Conservation (phyloP, 2,888 invertebrate species). For the Leptothorax acervorum region DNA sequence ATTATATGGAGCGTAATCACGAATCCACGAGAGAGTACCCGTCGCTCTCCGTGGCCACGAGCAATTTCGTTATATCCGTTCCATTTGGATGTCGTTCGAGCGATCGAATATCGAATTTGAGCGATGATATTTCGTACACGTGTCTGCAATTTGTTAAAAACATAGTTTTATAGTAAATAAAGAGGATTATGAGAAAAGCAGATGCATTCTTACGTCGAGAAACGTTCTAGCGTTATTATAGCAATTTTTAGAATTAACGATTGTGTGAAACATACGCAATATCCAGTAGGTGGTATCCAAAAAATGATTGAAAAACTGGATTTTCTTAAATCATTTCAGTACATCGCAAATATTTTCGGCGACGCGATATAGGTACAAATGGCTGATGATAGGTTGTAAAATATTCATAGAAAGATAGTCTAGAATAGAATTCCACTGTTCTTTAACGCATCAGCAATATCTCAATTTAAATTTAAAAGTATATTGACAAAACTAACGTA, state of each 20-base stretch:
- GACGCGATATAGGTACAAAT: neutral
- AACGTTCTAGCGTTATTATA: neutral
- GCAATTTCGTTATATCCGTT: conserved; percentile 65
- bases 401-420: neutral
- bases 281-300: neutral
- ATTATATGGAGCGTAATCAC: neutral
- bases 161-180: conserved; percentile 84
- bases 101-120: conserved; percentile 51
- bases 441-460: neutral
- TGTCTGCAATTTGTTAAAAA: conserved; percentile 82
- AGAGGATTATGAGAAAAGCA: conserved; percentile 63
- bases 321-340: neutral
- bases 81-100: conserved; percentile 60
- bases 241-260: neutral
- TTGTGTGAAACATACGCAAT: neutral
- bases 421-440: neutral
- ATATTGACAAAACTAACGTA: neutral
- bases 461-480: neutral
- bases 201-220: neutral
- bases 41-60: conserved; percentile 48
- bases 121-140: conserved; percentile 72
- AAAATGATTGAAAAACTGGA: neutral
- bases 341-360: neutral
- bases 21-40: neutral
- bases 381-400: neutral